These are phyloP conservation scores for Halcyon senegalensis DNA, from an alignment of 2,113 vertebrate genomes.

Conservation along the genomic window DNA sequence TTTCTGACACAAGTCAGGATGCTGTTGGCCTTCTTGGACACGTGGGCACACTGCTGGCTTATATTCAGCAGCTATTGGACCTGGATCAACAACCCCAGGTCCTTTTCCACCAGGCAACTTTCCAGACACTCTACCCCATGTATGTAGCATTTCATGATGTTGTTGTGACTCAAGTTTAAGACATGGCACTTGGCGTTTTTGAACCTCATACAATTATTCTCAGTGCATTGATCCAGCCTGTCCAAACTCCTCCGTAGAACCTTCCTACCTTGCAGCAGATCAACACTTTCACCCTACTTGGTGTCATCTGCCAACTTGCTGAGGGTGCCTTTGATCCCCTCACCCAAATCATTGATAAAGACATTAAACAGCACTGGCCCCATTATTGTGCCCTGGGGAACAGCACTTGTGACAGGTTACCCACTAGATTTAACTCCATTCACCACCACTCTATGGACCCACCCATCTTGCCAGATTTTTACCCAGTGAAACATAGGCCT, in stretches of 20 bases:
- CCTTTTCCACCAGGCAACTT: neutral
- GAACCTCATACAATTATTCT: neutral
- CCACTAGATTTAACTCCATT: neutral
- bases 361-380: neutral
- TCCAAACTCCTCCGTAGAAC: neutral
- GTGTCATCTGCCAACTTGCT: neutral
- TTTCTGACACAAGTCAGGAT: too few species aligned
- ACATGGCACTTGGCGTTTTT: neutral
- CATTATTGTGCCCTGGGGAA: neutral
- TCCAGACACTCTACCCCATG: neutral
- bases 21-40: too few species aligned
- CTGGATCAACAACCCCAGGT: too few species aligned
- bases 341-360: neutral
- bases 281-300: neutral
- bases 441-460: neutral
- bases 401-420: fast-evolving
- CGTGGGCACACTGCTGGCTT: too few species aligned
- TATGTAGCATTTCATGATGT: neutral
- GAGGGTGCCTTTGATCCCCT: neutral
- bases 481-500: neutral
- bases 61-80: too few species aligned
- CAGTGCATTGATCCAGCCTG: neutral
- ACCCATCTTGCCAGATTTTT: neutral
- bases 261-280: neutral
- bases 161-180: neutral